Evolutionary conservation across 2,888 invertebrate species (phyloP).

Genomic region (Dolomedes plantarius): DNA sequence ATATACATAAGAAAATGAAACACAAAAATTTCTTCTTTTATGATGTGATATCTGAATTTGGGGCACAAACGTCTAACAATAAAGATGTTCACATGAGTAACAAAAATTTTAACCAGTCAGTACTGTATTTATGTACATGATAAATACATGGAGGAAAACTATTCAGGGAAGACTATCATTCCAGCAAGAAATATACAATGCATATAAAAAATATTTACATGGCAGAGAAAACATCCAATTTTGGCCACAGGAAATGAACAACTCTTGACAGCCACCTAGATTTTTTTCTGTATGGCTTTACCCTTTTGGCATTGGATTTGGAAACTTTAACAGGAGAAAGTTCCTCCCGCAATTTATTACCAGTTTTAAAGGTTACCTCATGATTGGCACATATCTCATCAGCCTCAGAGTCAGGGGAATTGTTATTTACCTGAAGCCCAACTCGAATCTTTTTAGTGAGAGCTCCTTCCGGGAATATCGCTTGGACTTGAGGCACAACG

Average conservation of each 20-base stretch:
- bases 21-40: too few relatives aligned
- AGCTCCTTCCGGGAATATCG: slow-evolving; percentile 98
- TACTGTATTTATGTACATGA: too few relatives aligned
- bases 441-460: slow-evolving; percentile 99
- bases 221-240: slow-evolving; percentile 60
- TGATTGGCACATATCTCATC: slow-evolving; percentile 18
- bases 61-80: too few relatives aligned
- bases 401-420: slow-evolving; percentile 13
- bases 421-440: slow-evolving; percentile 92
- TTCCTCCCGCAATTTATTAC: neutral
- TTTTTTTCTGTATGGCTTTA: slow-evolving; percentile 39
- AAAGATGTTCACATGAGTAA: too few relatives aligned
- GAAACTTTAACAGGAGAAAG: neutral
- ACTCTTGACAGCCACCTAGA: slow-evolving; percentile 50
- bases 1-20: too few relatives aligned
- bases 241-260: slow-evolving; percentile 58
- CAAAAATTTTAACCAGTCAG: too few relatives aligned
- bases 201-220: slow-evolving; percentile 46
- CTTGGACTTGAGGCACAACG: slow-evolving; percentile 99
- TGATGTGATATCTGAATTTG: too few relatives aligned
- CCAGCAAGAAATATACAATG: neutral
- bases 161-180: neutral
- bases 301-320: neutral
- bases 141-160: neutral
- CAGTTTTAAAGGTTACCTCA: neutral